These are phyloP conservation scores for Phycodurus eques DNA, from an alignment of 2,113 vertebrate species.

Conservation along the genomic window DNA sequence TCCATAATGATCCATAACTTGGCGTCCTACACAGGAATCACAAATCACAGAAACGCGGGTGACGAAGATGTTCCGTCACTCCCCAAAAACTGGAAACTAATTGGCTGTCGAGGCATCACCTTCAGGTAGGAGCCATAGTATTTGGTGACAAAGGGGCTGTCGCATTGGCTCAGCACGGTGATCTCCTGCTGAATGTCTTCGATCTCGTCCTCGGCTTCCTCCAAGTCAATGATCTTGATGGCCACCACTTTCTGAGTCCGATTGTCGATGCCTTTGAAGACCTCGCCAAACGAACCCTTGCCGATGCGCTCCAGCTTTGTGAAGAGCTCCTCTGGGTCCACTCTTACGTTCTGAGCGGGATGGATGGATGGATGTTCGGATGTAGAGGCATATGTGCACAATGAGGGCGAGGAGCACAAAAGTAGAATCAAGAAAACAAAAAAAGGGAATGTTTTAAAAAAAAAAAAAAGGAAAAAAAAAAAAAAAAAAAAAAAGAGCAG, in stretches of 20 bases:
- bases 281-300: conserved; percentile 96
- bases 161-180: conserved; percentile 97
- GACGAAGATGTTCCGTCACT: neutral
- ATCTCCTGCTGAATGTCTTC: conserved; percentile 99
- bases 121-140: conserved; percentile 98
- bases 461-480: too few species aligned
- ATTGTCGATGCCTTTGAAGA: conserved; percentile 99
- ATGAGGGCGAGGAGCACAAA: conserved; percentile 18
- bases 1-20: conserved; percentile 99
- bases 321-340: conserved; percentile 93
- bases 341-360: conserved; percentile 79
- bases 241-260: conserved; percentile 97
- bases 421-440: neutral
- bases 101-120: conserved; percentile 67
- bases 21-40: conserved; percentile 76
- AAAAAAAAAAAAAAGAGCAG: too few species aligned
- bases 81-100: neutral
- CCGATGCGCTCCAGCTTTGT: conserved; percentile 97
- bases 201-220: conserved; percentile 98
- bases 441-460: neutral
- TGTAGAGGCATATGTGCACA: neutral
- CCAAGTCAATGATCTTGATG: conserved; percentile 98
- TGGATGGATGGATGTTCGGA: neutral
- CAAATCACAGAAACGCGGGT: neutral
- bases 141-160: conserved; percentile 96